phyloP scores from a whole-genome alignment of 2,113 vertebrate species.

The Pteropus alecto region DNA sequence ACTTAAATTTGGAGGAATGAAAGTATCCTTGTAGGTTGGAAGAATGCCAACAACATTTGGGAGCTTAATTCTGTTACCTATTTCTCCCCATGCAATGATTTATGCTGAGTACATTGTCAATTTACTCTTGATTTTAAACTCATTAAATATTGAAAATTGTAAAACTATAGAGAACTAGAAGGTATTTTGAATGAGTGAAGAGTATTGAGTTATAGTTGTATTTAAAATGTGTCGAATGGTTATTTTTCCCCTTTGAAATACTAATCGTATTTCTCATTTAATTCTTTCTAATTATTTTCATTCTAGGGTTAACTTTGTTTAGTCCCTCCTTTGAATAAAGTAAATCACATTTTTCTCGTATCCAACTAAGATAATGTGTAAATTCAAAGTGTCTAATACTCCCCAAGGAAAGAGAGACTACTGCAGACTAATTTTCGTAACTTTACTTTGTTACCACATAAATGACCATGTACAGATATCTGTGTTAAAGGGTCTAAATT shows the following conservation, averaged over 20 bases:
- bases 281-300: neutral
- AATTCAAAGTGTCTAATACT: neutral
- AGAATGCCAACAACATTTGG: neutral
- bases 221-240: conserved; percentile 11
- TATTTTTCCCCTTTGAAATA: conserved; percentile 1
- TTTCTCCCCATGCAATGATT: neutral
- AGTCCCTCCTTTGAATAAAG: neutral
- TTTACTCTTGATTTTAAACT: conserved; percentile 30
- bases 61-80: neutral
- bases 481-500: conserved; percentile 27
- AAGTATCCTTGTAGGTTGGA: neutral
- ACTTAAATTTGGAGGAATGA: neutral
- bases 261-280: neutral
- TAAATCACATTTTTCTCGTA: neutral
- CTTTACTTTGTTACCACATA: neutral
- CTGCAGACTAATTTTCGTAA: neutral
- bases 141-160: neutral
- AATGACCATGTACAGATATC: neutral
- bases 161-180: neutral
- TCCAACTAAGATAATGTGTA: neutral
- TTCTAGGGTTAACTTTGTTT: conserved; percentile 1
- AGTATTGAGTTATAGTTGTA: neutral
- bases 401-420: neutral
- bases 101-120: neutral
- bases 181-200: neutral